Evolutionary conservation across 2,113 vertebrate species (phyloP), one percentile per base, ranked within the genome.

Genomic region (Drymodes brunneopygia): DNA sequence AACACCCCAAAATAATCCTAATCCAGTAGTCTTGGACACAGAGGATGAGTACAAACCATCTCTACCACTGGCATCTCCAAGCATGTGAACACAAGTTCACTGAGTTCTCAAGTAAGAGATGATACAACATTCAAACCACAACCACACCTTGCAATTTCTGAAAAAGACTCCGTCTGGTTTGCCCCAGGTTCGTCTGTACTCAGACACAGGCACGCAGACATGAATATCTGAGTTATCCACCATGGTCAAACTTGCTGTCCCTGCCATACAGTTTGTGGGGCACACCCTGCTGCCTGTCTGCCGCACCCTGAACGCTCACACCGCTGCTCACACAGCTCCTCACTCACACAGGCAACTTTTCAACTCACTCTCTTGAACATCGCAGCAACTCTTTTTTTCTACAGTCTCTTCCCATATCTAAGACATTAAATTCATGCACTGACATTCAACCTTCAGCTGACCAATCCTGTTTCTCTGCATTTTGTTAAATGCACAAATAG

Each of bases 131-230:
- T 36, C 51, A 92, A 92, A 92, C 81, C 85, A 90, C 79, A 90
- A 51, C 90, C 81, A 92, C 94, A 94, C 81, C 87, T 88, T 33
- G 47, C 54, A 88, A 16, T 73, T 96, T 74, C 88, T 93, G 71
- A 48, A 82, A 35, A 71, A 78, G 56, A 13, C 66, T 90, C 83
- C 2, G 31, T 50, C 67, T 78, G 75, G 38, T 45, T 73, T 83
- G 56, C 79, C 64, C 44, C 81, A 73, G 56, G 62, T 90, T 87
- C 3, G 29, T 61, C 79, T 31, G 13, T 24, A 44, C 8, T 56
- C 57, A 82, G 77, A 79, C 66, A 44, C 36, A 89, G 62, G 62
- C 33, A 70, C 2, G 67, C 45, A 88, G 66, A 80, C 58, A 25
- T 5, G 38, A 80, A 27, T 23, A 72, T 47, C 6, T 51, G 51